Conservation (phyloP, 2,888 invertebrate species). For the Acholoe squamosa region DNA sequence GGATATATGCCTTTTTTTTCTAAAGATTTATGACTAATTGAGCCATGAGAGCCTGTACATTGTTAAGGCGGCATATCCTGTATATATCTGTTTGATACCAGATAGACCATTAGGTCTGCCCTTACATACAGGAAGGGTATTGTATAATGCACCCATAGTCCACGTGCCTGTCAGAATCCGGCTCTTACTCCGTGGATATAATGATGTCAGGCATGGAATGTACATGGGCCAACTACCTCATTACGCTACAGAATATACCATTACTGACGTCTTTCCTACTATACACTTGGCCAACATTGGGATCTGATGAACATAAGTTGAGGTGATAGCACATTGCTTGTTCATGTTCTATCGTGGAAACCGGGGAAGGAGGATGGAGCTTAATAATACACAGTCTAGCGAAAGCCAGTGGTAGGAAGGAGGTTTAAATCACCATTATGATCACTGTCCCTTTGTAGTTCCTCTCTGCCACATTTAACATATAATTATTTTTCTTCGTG, state of each 20-base stretch:
- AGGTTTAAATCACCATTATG: background rate
- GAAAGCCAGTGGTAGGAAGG: background rate
- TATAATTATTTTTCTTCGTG: no score
- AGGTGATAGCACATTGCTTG: background rate
- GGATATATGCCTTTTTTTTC: no score
- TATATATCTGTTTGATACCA: no score
- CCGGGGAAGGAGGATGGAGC: background rate
- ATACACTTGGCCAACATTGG: background rate
- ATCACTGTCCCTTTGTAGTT: background rate
- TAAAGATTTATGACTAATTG: no score
- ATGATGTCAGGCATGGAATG: background rate
- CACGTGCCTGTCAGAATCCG: no score
- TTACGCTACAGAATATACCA: conserved; percentile 7
- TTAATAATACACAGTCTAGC: background rate
- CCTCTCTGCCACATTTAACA: no score
- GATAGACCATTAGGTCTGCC: no score
- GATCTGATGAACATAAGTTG: background rate
- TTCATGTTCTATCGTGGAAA: background rate
- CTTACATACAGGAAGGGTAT: no score
- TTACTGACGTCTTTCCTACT: background rate
- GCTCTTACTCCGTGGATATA: no score
- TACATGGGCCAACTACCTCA: background rate
- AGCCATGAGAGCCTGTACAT: no score
- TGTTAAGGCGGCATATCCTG: no score
- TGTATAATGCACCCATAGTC: no score